Conservation (phyloP, 2,113 vertebrate genomes). For the Smithornis capensis region DNA sequence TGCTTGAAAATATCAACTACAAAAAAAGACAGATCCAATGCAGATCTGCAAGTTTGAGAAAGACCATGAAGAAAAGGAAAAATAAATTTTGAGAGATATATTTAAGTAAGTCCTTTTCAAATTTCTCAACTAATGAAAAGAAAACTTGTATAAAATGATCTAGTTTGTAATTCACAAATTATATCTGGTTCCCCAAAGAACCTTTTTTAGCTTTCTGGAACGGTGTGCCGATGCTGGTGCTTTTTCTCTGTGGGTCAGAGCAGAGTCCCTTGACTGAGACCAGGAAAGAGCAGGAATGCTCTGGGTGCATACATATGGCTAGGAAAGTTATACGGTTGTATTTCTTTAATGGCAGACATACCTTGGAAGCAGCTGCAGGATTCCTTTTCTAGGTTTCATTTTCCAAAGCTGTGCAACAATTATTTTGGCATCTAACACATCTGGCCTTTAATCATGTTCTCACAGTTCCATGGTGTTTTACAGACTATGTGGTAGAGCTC, state of each 20-base stretch:
- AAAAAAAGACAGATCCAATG: not conserved
- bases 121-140: not conserved
- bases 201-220: not conserved
- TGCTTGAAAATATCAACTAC: not conserved
- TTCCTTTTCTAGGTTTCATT: not conserved
- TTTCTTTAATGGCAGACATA: not conserved
- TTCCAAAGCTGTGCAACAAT: not conserved
- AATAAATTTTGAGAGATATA: not conserved
- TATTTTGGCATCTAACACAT: not conserved
- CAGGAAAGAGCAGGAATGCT: not conserved
- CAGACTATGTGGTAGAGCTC: not conserved
- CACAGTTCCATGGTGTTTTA: not conserved
- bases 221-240: not conserved
- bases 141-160: not conserved
- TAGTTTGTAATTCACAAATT: not conserved
- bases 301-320: rapidly evolving
- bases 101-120: not conserved
- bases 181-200: not conserved
- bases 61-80: not conserved
- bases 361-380: not conserved
- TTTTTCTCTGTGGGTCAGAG: not conserved
- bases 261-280: not conserved
- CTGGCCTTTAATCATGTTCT: not conserved
- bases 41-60: not conserved
- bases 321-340: not conserved